These are phyloP conservation scores for Enteromius radiatus DNA, from an alignment of 2,797 vertebrate species.

Conservation along the genomic window DNA sequence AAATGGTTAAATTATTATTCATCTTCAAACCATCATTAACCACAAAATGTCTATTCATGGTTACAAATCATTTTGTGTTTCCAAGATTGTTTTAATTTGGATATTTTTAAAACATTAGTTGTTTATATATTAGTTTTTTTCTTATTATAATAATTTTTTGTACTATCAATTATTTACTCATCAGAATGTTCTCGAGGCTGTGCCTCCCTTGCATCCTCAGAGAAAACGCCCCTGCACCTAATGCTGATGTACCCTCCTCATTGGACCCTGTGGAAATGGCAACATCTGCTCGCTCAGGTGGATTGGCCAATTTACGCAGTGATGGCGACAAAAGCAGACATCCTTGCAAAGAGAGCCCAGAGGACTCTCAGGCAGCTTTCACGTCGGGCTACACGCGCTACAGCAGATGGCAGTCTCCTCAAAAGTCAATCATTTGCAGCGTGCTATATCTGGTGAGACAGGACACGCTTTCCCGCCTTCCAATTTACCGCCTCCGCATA, in stretches of 20 bases:
- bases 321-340: conserved; percentile 73
- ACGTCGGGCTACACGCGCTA: conserved; percentile 69
- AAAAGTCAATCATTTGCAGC: conserved; percentile 72
- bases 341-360: conserved; percentile 68
- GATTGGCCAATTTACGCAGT: conserved; percentile 73
- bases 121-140: background rate
- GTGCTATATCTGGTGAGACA: conserved; percentile 70
- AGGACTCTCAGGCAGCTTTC: conserved; percentile 65
- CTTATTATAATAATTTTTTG: background rate
- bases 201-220: background rate
- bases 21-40: background rate
- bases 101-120: background rate
- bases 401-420: conserved; percentile 77
- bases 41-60: background rate
- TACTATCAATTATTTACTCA: conserved; percentile 27
- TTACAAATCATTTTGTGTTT: background rate
- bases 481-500: conserved; percentile 64
- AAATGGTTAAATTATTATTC: too few species aligned
- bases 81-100: too few species aligned
- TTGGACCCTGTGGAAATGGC: conserved; percentile 73
- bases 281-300: conserved; percentile 80
- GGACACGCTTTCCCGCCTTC: conserved; percentile 61
- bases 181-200: background rate
- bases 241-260: conserved; percentile 63
- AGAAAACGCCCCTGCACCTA: conserved; percentile 28